Percentiles rank a stretch among this genome's conserved stretches.
Evolutionary conservation across 23 tunicate species (phyloP).

Genomic region (Corella eumyota): DNA sequence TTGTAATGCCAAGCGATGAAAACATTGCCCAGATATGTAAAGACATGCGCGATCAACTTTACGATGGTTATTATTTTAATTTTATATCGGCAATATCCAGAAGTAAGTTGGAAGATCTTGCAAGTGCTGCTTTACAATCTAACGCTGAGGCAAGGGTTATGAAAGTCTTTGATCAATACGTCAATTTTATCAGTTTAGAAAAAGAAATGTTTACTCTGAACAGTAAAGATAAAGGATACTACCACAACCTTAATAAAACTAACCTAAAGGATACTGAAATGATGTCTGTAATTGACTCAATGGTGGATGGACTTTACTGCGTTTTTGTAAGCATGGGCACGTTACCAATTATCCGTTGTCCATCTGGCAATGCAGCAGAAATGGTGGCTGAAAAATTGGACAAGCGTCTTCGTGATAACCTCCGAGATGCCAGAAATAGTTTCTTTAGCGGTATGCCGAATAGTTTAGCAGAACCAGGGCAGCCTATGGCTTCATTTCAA

Average conservation of each 20-base stretch:
- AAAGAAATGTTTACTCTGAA: conserved; percentile 73
- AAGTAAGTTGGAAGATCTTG: conserved; percentile 87
- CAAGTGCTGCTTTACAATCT: conserved; percentile 79
- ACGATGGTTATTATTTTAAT: conserved; percentile 86
- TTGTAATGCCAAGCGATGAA: conserved; percentile 81
- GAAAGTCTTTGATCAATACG: conserved; percentile 82
- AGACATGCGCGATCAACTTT: conserved; percentile 78
- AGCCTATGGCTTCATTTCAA: conserved; percentile 53
- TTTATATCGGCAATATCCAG: conserved; percentile 94
- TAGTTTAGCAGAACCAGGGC: conserved; percentile 39
- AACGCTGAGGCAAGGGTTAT: conserved; percentile 54
- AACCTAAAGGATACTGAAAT: conserved; percentile 82
- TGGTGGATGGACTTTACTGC: conserved; percentile 84
- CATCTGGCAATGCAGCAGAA: conserved; percentile 90
- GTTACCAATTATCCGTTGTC: conserved; percentile 89
- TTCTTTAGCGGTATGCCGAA: conserved; percentile 61
- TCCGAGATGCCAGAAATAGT: conserved; percentile 87
- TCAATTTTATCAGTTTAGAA: conserved; percentile 87
- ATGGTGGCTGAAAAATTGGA: conserved; percentile 89
- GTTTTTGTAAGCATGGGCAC: conserved; percentile 88
- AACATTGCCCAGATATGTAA: conserved; percentile 68
- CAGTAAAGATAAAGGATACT: conserved; percentile 19
- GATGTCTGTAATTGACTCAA: conserved; percentile 42
- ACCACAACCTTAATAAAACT: conserved; percentile 72
- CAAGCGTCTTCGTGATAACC: conserved; percentile 70